These are phyloP conservation scores for Perdita meconis DNA, from an alignment of 2,888 invertebrate species.

Conservation along the genomic window DNA sequence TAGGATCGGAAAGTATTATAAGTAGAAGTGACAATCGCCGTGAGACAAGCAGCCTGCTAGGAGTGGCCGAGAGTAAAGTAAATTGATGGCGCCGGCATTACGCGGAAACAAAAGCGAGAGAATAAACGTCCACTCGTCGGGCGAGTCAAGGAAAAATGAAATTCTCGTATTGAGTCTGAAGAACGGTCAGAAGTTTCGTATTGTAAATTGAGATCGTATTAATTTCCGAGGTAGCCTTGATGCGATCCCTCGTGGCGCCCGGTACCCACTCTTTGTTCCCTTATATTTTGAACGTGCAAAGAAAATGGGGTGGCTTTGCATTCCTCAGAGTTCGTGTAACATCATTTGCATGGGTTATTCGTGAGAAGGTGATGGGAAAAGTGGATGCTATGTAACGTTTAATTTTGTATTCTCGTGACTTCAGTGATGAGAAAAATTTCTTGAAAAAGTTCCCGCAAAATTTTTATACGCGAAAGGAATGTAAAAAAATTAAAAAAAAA, in stretches of 20 bases:
- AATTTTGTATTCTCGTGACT: not conserved
- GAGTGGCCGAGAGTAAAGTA: conserved; percentile 56
- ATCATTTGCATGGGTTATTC: not conserved
- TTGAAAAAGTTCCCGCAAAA: no score
- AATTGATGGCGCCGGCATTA: conserved; percentile 57
- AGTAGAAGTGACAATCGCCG: conserved; percentile 74
- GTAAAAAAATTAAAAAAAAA: no score
- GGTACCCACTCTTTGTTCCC: not conserved
- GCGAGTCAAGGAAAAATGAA: conserved; percentile 17
- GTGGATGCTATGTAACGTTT: not conserved
- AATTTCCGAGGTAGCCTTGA: conserved; percentile 11
- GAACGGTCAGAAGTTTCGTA: not conserved
- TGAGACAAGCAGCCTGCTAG: conserved; percentile 67
- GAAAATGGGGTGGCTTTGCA: not conserved
- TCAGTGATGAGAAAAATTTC: no score
- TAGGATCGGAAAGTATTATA: conserved; percentile 73
- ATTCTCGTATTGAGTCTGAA: conserved; percentile 28
- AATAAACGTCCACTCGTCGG: conserved; percentile 38
- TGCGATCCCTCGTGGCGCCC: not conserved
- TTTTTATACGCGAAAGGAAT: no score
- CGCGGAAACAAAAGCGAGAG: conserved; percentile 39
- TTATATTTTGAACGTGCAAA: not conserved
- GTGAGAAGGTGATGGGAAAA: not conserved
- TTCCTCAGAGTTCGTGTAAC: not conserved
- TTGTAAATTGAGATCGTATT: conserved; percentile 31